Evolutionary conservation across 2,113 vertebrate genomes (phyloP).

Genomic region (Symphodus melops): DNA sequence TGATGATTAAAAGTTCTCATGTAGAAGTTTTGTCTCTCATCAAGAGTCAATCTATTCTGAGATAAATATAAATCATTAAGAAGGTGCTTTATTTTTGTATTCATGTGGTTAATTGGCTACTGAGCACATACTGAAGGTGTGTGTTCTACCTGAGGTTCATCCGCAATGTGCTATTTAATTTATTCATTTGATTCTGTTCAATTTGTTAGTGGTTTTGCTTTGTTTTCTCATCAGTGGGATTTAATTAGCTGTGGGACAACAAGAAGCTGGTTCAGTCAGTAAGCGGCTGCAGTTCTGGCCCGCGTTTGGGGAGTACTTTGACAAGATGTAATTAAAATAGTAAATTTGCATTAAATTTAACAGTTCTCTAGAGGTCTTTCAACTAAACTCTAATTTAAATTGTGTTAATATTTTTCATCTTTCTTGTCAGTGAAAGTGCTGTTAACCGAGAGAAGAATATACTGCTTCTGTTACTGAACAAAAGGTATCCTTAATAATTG

Average conservation of each 20-base stretch:
- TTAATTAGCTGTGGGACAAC: constrained; percentile 63
- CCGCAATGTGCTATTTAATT: constrained; percentile 33
- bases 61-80: neutral
- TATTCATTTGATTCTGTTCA: constrained; percentile 46
- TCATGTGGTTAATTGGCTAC: too few relatives aligned
- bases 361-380: constrained; percentile 45
- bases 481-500: neutral
- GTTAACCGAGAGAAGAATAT: constrained; percentile 12
- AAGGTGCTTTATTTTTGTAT: neutral
- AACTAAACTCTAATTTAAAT: constrained; percentile 44
- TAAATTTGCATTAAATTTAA: constrained; percentile 62
- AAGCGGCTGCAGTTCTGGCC: constrained; percentile 14
- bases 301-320: constrained; percentile 46
- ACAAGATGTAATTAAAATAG: constrained; percentile 66
- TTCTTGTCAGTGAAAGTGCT: constrained; percentile 7
- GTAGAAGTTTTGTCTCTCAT: neutral
- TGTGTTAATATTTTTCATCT: constrained; percentile 27
- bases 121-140: neutral
- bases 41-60: neutral
- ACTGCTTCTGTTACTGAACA: neutral
- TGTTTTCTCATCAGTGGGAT: constrained; percentile 50
- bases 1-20: neutral
- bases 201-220: constrained; percentile 49
- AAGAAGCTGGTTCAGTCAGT: constrained; percentile 24
- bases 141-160: constrained; percentile 27